Evolutionary conservation across 1,140 invertebrate genomes (phyloP).

Genomic region (Pygmarrhopalites habei): DNA sequence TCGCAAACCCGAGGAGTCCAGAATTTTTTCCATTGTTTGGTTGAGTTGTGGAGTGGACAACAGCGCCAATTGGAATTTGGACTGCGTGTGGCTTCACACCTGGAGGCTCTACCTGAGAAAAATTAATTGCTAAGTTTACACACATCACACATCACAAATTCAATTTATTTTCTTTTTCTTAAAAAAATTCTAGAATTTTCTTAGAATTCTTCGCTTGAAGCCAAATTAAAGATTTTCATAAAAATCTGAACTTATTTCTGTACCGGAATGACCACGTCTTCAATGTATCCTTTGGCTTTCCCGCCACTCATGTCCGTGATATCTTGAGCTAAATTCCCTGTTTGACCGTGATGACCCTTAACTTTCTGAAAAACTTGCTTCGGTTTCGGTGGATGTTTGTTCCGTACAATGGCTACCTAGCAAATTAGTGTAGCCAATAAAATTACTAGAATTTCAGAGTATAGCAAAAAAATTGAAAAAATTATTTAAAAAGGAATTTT

Average conservation of each 20-base stretch:
- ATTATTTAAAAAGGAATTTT: background rate
- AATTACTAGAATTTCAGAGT: background rate
- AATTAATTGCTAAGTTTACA: background rate
- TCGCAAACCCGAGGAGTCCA: background rate
- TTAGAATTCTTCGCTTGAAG: background rate
- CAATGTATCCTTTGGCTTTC: constrained; percentile 15
- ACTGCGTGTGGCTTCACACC: background rate
- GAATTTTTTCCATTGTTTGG: no score
- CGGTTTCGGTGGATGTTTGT: constrained; percentile 19
- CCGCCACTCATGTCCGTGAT: constrained; percentile 31
- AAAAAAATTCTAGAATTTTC: background rate
- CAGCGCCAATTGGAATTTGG: background rate
- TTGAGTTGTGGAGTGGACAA: background rate
- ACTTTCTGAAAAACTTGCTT: background rate
- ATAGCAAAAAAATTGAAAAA: no score
- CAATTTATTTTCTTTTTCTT: background rate
- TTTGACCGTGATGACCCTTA: constrained; percentile 24
- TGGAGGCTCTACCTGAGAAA: background rate
- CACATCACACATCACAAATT: no score
- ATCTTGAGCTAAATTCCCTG: constrained; percentile 31
- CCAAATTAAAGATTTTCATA: background rate
- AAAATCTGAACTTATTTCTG: no score
- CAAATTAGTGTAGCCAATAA: background rate
- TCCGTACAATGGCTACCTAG: constrained; percentile 26
- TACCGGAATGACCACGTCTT: constrained; percentile 27